Conservation (phyloP, 1,140 invertebrate species). For the Potamilus streckersoni region DNA sequence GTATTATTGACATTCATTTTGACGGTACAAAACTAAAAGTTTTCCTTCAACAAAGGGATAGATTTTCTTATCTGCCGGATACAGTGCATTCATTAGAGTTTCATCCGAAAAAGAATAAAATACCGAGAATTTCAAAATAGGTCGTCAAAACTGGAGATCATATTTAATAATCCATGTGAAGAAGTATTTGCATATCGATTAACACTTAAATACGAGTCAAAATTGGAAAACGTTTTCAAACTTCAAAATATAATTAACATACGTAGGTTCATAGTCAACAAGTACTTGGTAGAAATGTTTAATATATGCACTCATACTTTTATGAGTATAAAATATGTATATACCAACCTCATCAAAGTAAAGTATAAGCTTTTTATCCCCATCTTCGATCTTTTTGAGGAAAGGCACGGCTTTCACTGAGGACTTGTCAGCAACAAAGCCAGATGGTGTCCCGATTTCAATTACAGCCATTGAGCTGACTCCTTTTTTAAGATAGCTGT, state of each 20-base stretch:
- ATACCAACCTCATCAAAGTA: conserved; percentile 78
- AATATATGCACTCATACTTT: neutral
- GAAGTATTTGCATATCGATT: no score
- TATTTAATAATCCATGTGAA: no score
- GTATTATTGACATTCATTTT: no score
- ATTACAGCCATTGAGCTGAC: conserved; percentile 30
- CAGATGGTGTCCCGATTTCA: conserved; percentile 26
- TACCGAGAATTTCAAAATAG: no score
- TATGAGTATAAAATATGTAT: neutral
- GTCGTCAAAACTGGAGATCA: no score
- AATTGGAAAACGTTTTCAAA: neutral
- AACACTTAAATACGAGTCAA: neutral
- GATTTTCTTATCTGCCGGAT: no score
- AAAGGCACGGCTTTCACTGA: conserved; percentile 52
- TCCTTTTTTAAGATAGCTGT: conserved; percentile 25
- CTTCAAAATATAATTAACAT: neutral
- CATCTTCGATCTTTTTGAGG: conserved; percentile 83
- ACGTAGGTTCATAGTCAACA: neutral
- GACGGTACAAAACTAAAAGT: no score
- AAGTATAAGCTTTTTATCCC: conserved; percentile 80
- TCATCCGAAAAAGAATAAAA: no score
- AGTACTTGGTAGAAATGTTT: neutral
- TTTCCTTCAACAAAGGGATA: no score
- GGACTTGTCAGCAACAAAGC: conserved; percentile 21
- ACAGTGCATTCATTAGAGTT: no score